Evolutionary conservation across 2,113 vertebrate species (phyloP), one percentile per base, ranked within the genome.

Genomic region (Labrus mixtus): DNA sequence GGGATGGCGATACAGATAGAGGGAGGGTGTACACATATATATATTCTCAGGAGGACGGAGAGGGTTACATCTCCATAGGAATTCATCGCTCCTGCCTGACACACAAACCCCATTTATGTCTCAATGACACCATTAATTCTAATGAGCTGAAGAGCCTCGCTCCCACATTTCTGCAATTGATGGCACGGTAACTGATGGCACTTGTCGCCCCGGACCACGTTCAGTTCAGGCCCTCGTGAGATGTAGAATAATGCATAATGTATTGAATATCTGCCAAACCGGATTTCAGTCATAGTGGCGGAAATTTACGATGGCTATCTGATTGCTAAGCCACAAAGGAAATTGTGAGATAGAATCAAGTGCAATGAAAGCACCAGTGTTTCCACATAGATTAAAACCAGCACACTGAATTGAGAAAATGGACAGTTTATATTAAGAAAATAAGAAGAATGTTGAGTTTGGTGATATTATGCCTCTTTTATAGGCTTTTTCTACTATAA

Each of bases 121-220:
- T 68, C 90, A 92, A 90, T 89, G 87, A 89, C 87, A 90, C 85
- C 68, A 92, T 93, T 93, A 81, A 89, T 88, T 91, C 87, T 85
- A 90, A 90, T 81, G 83, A 84, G 68, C 78, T 73, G 57, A 73
- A 90, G 78, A 77, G 64, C 61, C 69, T 50, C 62, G 46, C 53
- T 67, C 82, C 57, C 71, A 67, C 71, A 78, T 78, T 69, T 73
- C 48, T 76, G 75, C 69, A 81, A 91, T 64, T 87, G 84, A 88
- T 84, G 82, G 68, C 73, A 59, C 63, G 19, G 57, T 76, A 81
- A 91, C 74, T 75, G 85, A 92, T 88, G 68, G 62, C 33, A 55
- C 55, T 68, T 68, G 67, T 84, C 66, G 1, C 43, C 85, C 10
- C 60, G 39, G 46, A 82, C 61, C 66, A 80, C 65, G 41, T 67